Percentiles rank a stretch among this genome's conserved stretches.
phyloP scores from a whole-genome alignment of 2,797 vertebrate genomes.

The Hephaestus fuliginosus region DNA sequence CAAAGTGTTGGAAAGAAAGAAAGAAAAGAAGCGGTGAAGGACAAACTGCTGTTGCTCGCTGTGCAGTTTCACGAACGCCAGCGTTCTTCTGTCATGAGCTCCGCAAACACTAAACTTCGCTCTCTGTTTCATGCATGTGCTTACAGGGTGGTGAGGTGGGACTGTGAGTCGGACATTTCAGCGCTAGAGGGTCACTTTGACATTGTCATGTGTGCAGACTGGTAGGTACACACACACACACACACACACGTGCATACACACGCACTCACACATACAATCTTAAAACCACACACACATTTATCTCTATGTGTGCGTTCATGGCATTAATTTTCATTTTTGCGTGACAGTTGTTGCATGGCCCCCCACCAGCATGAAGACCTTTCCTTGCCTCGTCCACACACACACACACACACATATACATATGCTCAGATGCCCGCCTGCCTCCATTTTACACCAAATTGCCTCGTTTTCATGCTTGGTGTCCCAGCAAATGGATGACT shows the following conservation, averaged over 20 bases:
- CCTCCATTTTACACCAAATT: slow-evolving; percentile 99
- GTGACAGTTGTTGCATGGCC: slow-evolving; percentile 92
- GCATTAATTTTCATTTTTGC: slow-evolving; percentile 92
- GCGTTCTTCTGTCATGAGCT: slow-evolving; percentile 3
- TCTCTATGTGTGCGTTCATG: slow-evolving; percentile 79
- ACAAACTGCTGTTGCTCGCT: slow-evolving; percentile 23
- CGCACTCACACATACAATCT: too few relatives aligned
- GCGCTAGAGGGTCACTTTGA: slow-evolving; percentile 97
- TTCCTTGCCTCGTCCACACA: slow-evolving; percentile 85
- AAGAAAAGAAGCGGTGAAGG: slow-evolving; percentile 25
- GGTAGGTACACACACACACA: slow-evolving; percentile 87
- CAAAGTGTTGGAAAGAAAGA: slow-evolving; percentile 21
- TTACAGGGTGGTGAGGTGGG: slow-evolving; percentile 96
- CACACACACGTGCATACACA: background rate
- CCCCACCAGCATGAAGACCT: slow-evolving; percentile 88
- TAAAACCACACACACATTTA: slow-evolving; percentile 47
- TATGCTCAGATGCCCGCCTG: slow-evolving; percentile 84
- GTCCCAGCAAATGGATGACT: slow-evolving; percentile 99
- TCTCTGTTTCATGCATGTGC: slow-evolving; percentile 56
- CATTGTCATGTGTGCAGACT: slow-evolving; percentile 98
- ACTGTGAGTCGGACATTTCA: slow-evolving; percentile 95
- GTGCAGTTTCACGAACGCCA: slow-evolving; percentile 7
- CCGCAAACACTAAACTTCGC: slow-evolving; percentile 27
- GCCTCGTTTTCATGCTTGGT: slow-evolving; percentile 99
- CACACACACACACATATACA: slow-evolving; percentile 45